phyloP scores from a whole-genome alignment of 1,140 invertebrate genomes.

The Habropoda laboriosa region DNA sequence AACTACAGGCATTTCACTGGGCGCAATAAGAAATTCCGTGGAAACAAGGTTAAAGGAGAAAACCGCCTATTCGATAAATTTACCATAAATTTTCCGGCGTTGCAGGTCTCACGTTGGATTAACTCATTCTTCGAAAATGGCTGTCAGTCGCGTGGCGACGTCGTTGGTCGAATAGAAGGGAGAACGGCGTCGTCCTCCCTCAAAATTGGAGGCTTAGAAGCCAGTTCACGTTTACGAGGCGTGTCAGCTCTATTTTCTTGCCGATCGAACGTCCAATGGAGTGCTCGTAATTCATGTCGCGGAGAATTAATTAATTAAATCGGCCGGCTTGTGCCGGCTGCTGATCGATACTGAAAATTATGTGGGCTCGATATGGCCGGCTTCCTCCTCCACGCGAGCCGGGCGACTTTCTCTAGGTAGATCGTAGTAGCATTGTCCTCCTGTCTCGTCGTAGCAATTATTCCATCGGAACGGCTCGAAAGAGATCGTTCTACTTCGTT shows the following conservation, averaged over 20 bases:
- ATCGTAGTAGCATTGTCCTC: neutral
- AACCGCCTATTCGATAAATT: too few relatives aligned
- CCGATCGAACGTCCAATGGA: conserved; percentile 51
- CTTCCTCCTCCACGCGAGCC: neutral
- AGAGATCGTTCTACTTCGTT: too few relatives aligned
- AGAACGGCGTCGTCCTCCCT: neutral
- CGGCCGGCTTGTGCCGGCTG: conserved; percentile 37
- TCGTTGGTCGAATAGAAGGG: neutral
- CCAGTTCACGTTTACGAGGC: neutral
- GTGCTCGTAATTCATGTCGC: conserved; percentile 54
- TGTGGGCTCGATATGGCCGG: conserved; percentile 15
- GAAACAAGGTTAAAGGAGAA: too few relatives aligned
- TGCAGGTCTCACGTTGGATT: neutral
- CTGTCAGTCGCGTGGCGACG: neutral
- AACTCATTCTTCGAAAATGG: neutral
- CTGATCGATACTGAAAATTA: conserved; percentile 63
- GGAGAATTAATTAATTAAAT: conserved; percentile 63
- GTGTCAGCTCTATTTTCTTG: conserved; percentile 46
- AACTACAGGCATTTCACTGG: too few relatives aligned
- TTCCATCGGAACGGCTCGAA: too few relatives aligned
- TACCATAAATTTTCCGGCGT: neutral
- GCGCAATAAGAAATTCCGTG: neutral
- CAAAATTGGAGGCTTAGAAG: conserved; percentile 25
- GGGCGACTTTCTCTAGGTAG: neutral
- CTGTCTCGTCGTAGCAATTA: neutral